These are phyloP conservation scores for Leptopilina boulardi DNA, from an alignment of 1,140 invertebrate genomes.

Conservation along the genomic window DNA sequence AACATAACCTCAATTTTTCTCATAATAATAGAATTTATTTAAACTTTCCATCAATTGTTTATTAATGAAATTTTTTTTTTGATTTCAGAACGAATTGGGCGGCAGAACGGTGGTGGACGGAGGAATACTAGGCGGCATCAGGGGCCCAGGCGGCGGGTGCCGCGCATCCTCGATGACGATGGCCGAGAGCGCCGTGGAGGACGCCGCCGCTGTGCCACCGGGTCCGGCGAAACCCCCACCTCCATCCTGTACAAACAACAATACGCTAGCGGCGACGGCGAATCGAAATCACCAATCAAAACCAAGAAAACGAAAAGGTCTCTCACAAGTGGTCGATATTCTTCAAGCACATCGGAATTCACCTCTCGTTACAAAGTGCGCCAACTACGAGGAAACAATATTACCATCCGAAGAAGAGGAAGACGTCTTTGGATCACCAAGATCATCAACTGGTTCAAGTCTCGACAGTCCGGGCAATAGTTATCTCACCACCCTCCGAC, in stretches of 20 bases:
- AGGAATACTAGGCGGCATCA: constrained; percentile 71
- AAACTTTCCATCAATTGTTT: too few relatives aligned
- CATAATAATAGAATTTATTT: too few relatives aligned
- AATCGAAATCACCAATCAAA: constrained; percentile 79
- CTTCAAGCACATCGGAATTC: constrained; percentile 76
- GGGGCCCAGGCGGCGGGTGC: constrained; percentile 78
- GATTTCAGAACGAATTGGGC: constrained; percentile 70
- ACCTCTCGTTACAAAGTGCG: constrained; percentile 57
- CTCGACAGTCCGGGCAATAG: constrained; percentile 53
- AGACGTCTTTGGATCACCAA: constrained; percentile 67
- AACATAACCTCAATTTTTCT: too few relatives aligned
- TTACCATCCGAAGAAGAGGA: constrained; percentile 71
- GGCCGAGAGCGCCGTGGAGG: constrained; percentile 80
- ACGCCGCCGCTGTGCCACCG: constrained; percentile 75
- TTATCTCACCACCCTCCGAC: constrained; percentile 53
- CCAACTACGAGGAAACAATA: constrained; percentile 68
- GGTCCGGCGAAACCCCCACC: constrained; percentile 73
- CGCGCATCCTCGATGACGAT: constrained; percentile 81
- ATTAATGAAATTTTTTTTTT: constrained; percentile 38
- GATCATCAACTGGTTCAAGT: constrained; percentile 63
- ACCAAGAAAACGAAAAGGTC: constrained; percentile 83
- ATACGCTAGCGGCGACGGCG: constrained; percentile 78
- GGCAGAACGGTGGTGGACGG: constrained; percentile 74
- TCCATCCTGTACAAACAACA: constrained; percentile 76
- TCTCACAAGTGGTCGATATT: constrained; percentile 86